Percentiles rank a stretch among this genome's conserved stretches.
Conservation (phyloP, 2,113 vertebrate species). For the Serinus canaria region DNA sequence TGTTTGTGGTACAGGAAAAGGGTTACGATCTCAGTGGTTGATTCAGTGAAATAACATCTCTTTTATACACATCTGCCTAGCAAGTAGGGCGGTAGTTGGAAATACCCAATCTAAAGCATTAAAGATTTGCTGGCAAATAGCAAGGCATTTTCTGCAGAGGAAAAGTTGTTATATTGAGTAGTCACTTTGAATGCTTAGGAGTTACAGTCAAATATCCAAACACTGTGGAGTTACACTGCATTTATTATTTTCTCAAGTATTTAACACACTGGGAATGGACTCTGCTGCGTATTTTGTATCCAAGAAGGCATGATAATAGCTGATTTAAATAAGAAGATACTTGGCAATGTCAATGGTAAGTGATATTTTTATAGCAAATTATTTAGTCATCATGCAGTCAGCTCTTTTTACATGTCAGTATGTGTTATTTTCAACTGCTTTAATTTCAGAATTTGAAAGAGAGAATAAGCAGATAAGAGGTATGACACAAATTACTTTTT, state of each 20-base stretch:
- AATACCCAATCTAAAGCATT: conserved; percentile 74
- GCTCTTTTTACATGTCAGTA: not conserved
- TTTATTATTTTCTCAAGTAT: not conserved
- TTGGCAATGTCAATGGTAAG: conserved; percentile 73
- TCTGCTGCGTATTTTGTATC: not conserved
- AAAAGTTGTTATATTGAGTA: conserved; percentile 59
- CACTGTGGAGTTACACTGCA: conserved; percentile 9
- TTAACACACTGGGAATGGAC: not conserved
- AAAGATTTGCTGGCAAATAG: conserved; percentile 74
- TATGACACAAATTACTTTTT: not conserved
- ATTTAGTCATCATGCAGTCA: not conserved
- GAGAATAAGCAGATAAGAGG: not conserved
- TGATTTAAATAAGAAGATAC: conserved; percentile 61
- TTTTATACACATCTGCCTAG: conserved; percentile 71
- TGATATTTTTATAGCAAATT: conserved; percentile 28
- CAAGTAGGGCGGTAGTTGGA: conserved; percentile 75
- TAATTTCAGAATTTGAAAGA: not conserved
- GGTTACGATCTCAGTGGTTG: conserved; percentile 68
- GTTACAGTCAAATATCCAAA: conserved; percentile 43
- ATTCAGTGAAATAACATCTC: conserved; percentile 76
- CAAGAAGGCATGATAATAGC: not conserved
- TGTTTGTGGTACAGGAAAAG: conserved; percentile 75
- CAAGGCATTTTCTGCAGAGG: conserved; percentile 65
- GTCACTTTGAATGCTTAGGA: conserved; percentile 56
- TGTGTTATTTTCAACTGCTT: not conserved